Evolutionary conservation across 2,888 invertebrate genomes (phyloP), one percentile per base, ranked within the genome.

Genomic region (Neria commutata): DNA sequence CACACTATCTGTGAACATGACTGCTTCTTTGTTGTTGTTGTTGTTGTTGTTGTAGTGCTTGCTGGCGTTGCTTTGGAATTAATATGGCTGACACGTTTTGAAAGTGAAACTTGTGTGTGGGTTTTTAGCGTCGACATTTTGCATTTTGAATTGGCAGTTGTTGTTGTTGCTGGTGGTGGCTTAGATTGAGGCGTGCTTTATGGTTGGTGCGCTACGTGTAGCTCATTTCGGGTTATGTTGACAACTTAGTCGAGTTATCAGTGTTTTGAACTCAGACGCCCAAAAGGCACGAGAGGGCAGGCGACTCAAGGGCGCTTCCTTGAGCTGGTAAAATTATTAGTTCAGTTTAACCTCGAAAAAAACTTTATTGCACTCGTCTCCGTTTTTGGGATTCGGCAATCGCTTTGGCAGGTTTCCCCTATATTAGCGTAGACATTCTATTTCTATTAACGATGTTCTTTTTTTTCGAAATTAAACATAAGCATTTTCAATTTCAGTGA

Each of bases 41-140:
- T 19, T 8, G 24, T 8, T 46, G 46, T 24, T 5, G 46, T 19
- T 37, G 6, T 25, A 24, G 17, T n/a, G n/a, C n/a, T n/a, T n/a
- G n/a, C n/a, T n/a, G n/a, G n/a, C n/a, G n/a, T n/a, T n/a, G n/a
- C 14, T 50, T 6, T 49, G 10, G 29, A 19, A 19, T 25, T 24
- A 19, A 16, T 11, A 45, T 46, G 47, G 29, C 21, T 69, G 72
- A 63, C 73, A 75, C 71, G 69, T 73, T 67, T 61, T 60, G 54
- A 67, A 74, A 74, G 74, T 75, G 73, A 74, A 74, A 74, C 71
- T 68, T 66, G 54, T 64, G n/a, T n/a, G 57, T 63, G 23, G 60
- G 26, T 46, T 54, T 54, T 26, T n/a, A 8, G 33, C 33, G 33
- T 10, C 10, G 8, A 33, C 14, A 33, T 33, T 33, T 8, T 33